phyloP scores from a whole-genome alignment of 2,797 vertebrate species.

The Catamblyrhynchus diadema region DNA sequence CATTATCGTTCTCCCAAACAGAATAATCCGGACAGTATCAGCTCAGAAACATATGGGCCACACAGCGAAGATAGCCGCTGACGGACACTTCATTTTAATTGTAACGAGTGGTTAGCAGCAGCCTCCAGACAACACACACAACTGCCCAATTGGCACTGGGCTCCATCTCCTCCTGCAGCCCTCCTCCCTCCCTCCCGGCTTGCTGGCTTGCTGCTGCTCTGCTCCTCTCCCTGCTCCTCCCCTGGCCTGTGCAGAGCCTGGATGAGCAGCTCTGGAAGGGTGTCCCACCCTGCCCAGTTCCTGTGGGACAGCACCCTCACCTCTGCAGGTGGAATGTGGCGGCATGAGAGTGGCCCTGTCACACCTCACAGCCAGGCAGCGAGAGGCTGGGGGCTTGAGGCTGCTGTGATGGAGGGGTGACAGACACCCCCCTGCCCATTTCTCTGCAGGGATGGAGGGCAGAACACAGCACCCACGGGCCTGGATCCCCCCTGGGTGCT shows the following conservation, averaged over 20 bases:
- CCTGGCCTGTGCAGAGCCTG: neutral
- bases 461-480: neutral
- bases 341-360: rapidly evolving
- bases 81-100: conserved; percentile 95
- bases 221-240: neutral
- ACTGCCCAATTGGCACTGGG: conserved; percentile 74
- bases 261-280: neutral
- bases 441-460: rapidly evolving
- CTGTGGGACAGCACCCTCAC: rapidly evolving
- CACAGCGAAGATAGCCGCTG: conserved; percentile 93
- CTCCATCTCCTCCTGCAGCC: conserved; percentile 13
- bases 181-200: neutral
- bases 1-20: conserved; percentile 95
- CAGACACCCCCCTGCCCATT: neutral
- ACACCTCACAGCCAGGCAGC: neutral
- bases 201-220: neutral
- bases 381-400: neutral
- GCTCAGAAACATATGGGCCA: conserved; percentile 97
- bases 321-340: rapidly evolving
- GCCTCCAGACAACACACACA: conserved; percentile 75
- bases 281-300: neutral
- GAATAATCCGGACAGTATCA: conserved; percentile 97
- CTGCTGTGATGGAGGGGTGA: rapidly evolving
- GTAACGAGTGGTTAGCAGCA: conserved; percentile 85
- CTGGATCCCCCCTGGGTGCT: neutral